Evolutionary conservation across 2,888 invertebrate species (phyloP).

Genomic region (Monopis laevigella): DNA sequence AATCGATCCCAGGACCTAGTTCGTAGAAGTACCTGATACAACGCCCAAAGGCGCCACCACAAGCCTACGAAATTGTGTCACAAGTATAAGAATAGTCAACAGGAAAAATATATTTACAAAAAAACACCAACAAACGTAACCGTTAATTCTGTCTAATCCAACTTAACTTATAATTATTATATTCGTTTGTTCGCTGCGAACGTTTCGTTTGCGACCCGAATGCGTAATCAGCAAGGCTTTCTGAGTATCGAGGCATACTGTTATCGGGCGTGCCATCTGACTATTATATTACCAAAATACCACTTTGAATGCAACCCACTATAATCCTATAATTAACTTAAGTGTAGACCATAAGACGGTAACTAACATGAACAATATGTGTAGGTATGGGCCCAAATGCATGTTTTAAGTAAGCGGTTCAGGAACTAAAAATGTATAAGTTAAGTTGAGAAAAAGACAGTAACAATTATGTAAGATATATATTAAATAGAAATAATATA

Average conservation of each 20-base stretch:
- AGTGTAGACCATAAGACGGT: conserved; percentile 40
- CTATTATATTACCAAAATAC: conserved; percentile 66
- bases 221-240: conserved; percentile 57
- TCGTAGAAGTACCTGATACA: too few species aligned
- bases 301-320: conserved; percentile 56
- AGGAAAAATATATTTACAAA: too few species aligned
- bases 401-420: conserved; percentile 53
- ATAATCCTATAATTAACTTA: conserved; percentile 64
- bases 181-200: conserved; percentile 56
- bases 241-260: conserved; percentile 52
- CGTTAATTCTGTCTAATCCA: conserved; percentile 52
- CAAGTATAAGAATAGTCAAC: too few species aligned
- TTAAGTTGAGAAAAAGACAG: background rate
- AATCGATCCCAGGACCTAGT: too few species aligned
- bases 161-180: conserved; percentile 58
- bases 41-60: too few species aligned
- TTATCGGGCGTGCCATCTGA: conserved; percentile 65
- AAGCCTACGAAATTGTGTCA: too few species aligned
- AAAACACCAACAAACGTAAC: too few species aligned
- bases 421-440: conserved; percentile 49
- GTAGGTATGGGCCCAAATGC: conserved; percentile 43
- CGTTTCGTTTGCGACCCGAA: conserved; percentile 51
- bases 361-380: conserved; percentile 42
- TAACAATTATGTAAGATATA: too few species aligned
- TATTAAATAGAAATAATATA: too few species aligned